A percentile compares a stretch with the other conserved stretches of the same genome.
Evolutionary conservation across 2,888 invertebrate species (phyloP).

Genomic region (Odontothrips loti): DNA sequence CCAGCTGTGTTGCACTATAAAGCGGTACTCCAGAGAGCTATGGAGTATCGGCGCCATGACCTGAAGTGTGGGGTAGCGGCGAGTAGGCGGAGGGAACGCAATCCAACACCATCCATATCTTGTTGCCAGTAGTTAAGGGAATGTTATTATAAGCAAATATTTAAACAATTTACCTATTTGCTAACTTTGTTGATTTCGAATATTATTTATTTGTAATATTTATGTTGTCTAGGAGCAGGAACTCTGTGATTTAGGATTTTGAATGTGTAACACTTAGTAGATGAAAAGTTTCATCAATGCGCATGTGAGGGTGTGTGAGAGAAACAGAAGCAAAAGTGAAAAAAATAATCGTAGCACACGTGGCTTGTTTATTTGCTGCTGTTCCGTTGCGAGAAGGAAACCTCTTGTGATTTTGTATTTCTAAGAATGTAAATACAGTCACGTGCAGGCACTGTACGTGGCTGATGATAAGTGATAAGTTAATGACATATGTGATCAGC

Average conservation of each 20-base stretch:
- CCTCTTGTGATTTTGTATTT: constrained; percentile 23
- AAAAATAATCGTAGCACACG: background rate
- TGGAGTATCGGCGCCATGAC: too few relatives aligned
- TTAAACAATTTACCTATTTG: constrained; percentile 1
- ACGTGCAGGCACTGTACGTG: background rate
- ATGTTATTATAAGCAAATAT: constrained; percentile 7
- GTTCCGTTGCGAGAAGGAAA: constrained; percentile 8
- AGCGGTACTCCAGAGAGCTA: too few relatives aligned
- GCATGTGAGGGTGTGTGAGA: background rate
- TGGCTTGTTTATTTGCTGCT: constrained; percentile 22
- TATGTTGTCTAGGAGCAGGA: constrained; percentile 26
- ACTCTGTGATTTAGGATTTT: constrained; percentile 26
- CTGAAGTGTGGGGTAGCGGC: too few relatives aligned
- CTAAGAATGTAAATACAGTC: constrained; percentile 16
- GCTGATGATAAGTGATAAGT: constrained; percentile 15
- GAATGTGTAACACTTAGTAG: constrained; percentile 15
- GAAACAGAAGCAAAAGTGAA: background rate
- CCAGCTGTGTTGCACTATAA: background rate
- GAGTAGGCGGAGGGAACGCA: too few relatives aligned
- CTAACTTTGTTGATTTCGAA: constrained; percentile 23
- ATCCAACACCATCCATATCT: background rate
- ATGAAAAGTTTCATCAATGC: constrained; percentile 10
- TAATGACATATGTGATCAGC: constrained; percentile 17
- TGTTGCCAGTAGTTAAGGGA: constrained; percentile 3
- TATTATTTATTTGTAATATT: constrained; percentile 27